Conservation (phyloP, 2,888 invertebrate genomes). For the Phortica magna region DNA sequence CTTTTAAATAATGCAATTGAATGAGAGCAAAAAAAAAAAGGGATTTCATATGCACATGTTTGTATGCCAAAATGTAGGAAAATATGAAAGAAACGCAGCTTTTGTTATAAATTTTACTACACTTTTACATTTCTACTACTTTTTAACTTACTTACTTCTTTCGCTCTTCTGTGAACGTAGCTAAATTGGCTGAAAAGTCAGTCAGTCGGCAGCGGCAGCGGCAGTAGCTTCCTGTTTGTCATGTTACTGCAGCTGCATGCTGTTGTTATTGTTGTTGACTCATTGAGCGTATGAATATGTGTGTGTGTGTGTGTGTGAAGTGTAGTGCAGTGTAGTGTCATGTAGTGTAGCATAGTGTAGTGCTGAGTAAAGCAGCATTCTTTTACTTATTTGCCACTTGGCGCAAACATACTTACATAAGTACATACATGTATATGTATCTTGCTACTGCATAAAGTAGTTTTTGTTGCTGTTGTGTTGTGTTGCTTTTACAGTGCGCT, state of each 20-base stretch:
- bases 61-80: not conserved
- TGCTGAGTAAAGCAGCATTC: not conserved
- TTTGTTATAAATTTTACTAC: no score
- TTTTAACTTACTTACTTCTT: no score
- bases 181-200: no score
- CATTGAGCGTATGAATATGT: not conserved
- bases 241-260: not conserved
- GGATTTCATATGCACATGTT: not conserved
- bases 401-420: not conserved
- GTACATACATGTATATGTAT: not conserved
- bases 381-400: not conserved
- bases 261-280: not conserved
- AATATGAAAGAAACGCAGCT: not conserved
- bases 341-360: not conserved
- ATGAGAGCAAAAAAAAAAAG: not conserved
- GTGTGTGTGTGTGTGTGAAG: no score
- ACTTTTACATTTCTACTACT: no score
- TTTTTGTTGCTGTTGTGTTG: not conserved
- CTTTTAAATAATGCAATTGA: conserved; percentile 4
- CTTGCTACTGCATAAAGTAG: not conserved
- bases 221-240: not conserved
- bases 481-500: conserved; percentile 7
- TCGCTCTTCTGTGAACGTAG: no score
- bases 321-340: not conserved
- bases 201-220: not conserved